Evolutionary conservation across 2,113 vertebrate genomes (phyloP).

Genomic region (Octodon degus): DNA sequence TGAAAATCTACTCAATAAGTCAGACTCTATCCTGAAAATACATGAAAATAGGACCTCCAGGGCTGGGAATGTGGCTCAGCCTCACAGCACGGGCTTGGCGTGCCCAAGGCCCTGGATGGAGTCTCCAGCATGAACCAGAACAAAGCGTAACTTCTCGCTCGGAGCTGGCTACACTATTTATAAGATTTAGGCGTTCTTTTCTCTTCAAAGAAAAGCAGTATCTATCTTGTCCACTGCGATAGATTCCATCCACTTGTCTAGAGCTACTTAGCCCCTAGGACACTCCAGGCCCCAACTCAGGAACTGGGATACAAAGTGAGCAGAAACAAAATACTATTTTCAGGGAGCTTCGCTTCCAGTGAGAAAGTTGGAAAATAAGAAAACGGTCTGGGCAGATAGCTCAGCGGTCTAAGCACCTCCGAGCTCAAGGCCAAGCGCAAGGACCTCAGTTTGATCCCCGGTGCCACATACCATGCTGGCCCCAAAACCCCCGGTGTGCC

Average conservation of each 20-base stretch:
- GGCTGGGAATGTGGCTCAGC: background rate
- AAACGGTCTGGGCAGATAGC: too few relatives aligned
- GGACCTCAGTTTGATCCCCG: too few relatives aligned
- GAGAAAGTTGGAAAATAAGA: background rate
- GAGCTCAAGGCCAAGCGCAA: too few relatives aligned
- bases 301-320: background rate
- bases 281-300: background rate
- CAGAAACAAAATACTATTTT: background rate
- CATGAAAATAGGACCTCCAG: background rate
- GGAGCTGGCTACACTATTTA: background rate
- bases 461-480: too few relatives aligned
- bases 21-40: background rate
- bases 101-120: background rate
- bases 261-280: slow-evolving; percentile 23
- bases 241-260: background rate
- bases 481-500: too few relatives aligned
- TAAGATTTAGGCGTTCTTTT: slow-evolving; percentile 30
- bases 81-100: background rate
- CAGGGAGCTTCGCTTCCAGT: background rate
- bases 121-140: background rate
- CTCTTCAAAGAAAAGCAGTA: background rate
- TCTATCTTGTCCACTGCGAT: background rate
- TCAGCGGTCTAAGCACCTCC: too few relatives aligned
- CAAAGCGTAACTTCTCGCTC: background rate
- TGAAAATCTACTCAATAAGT: background rate